Evolutionary conservation across 2,888 invertebrate genomes (phyloP).

Genomic region (Encarsia formosa): DNA sequence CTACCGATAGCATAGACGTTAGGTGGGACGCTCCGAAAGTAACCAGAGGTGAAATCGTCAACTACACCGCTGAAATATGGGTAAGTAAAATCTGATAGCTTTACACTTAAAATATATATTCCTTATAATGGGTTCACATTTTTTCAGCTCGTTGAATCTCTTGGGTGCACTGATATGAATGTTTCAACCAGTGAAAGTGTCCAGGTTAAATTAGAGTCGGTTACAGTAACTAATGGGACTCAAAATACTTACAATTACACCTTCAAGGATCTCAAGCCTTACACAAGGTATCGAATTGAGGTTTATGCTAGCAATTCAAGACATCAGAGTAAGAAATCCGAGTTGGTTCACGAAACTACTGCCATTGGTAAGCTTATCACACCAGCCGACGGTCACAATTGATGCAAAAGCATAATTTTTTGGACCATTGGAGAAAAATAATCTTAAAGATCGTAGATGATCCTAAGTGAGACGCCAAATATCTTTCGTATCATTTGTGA

Average conservation of each 20-base stretch:
- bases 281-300: constrained; percentile 26
- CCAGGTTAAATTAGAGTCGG: too few species aligned
- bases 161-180: constrained; percentile 16
- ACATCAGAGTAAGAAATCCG: constrained; percentile 10
- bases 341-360: constrained; percentile 9
- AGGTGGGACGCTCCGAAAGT: constrained; percentile 31
- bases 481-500: too few species aligned
- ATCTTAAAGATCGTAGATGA: too few species aligned
- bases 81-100: constrained; percentile 23
- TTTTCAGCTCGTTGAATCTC: constrained; percentile 14
- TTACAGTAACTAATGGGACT: neutral
- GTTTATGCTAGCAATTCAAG: constrained; percentile 28
- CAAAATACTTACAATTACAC: constrained; percentile 3
- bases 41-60: constrained; percentile 27
- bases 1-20: neutral
- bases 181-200: neutral
- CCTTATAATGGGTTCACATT: neutral
- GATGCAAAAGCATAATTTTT: too few species aligned
- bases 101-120: neutral
- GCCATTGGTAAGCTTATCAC: constrained; percentile 17
- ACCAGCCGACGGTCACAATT: too few species aligned
- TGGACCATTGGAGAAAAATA: too few species aligned
- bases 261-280: constrained; percentile 29
- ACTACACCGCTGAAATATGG: constrained; percentile 29
- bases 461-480: too few species aligned